A percentile compares a stretch with the other conserved stretches of the same genome.
phyloP scores from a whole-genome alignment of 2,113 vertebrate species.

The Cervus canadensis region DNA sequence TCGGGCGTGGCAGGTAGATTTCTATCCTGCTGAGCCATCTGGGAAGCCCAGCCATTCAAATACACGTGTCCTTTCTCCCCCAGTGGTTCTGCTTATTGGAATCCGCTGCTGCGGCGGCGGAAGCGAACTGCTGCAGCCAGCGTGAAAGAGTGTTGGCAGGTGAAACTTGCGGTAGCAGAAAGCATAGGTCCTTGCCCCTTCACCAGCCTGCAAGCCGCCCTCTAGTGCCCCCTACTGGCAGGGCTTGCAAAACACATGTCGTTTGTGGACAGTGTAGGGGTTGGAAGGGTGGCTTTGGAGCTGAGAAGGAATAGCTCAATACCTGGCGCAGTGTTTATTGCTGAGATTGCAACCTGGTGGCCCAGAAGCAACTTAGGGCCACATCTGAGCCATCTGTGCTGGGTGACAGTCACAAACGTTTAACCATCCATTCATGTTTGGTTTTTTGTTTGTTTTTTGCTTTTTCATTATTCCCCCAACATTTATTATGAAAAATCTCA shows the following conservation, averaged over 20 bases:
- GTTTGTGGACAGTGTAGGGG: not conserved
- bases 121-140: not conserved
- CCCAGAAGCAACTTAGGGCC: not conserved
- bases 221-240: not conserved
- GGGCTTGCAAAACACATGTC: not conserved
- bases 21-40: not conserved
- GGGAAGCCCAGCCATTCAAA: not conserved
- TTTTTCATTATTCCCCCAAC: not conserved
- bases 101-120: not conserved
- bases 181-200: too few species aligned
- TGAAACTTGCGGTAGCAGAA: not conserved
- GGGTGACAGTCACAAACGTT: not conserved
- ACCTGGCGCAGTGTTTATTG: not conserved
- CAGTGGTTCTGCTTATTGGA: not conserved
- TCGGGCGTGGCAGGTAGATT: not conserved
- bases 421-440: not conserved
- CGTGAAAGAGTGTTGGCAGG: not conserved
- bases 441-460: not conserved
- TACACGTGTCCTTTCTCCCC: not conserved
- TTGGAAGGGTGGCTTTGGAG: not conserved
- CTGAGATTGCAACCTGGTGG: too few species aligned
- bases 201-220: too few species aligned
- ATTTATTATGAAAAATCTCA: not conserved
- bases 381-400: not conserved
- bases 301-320: not conserved